A percentile compares a stretch with the other conserved stretches of the same genome.
phyloP scores from a whole-genome alignment of 1,140 invertebrate species.

The Amyelois transitella region DNA sequence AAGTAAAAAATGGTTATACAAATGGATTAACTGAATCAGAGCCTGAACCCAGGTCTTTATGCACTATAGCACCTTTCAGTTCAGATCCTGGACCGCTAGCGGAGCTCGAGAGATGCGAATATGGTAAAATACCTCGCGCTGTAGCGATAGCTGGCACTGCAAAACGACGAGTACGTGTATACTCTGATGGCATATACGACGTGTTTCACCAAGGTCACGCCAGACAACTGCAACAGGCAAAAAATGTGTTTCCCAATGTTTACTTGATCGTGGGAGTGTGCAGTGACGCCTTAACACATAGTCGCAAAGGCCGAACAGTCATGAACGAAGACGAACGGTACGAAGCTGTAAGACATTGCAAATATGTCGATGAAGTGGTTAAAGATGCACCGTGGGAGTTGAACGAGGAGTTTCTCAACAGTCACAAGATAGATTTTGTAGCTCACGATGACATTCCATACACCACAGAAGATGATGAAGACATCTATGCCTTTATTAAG shows the following conservation, averaged over 20 bases:
- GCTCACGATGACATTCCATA: constrained; percentile 99
- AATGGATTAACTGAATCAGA: neutral
- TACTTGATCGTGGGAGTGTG: constrained; percentile 99
- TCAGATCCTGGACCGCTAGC: constrained; percentile 87
- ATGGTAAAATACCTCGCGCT: constrained; percentile 89
- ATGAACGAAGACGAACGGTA: constrained; percentile 98
- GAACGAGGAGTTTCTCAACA: constrained; percentile 91
- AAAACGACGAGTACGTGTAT: constrained; percentile 89
- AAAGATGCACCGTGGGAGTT: constrained; percentile 96
- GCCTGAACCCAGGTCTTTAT: constrained; percentile 76
- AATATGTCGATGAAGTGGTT: constrained; percentile 99
- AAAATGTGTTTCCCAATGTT: constrained; percentile 97
- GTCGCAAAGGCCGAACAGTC: constrained; percentile 96
- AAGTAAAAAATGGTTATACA: neutral
- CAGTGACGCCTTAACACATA: constrained; percentile 91
- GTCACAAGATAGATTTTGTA: constrained; percentile 87
- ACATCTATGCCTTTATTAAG: constrained; percentile 95
- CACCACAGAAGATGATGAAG: constrained; percentile 86
- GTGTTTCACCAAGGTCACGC: constrained; percentile 98
- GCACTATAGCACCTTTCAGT: constrained; percentile 90
- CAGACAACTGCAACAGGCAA: constrained; percentile 97
- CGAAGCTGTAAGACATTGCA: constrained; percentile 97
- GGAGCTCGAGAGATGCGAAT: constrained; percentile 88
- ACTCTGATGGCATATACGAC: constrained; percentile 99
- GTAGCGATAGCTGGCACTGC: constrained; percentile 87